Evolutionary conservation across 2,113 vertebrate genomes (phyloP), one percentile per base, ranked within the genome.

Genomic region (Myanophis thanlyinensis): DNA sequence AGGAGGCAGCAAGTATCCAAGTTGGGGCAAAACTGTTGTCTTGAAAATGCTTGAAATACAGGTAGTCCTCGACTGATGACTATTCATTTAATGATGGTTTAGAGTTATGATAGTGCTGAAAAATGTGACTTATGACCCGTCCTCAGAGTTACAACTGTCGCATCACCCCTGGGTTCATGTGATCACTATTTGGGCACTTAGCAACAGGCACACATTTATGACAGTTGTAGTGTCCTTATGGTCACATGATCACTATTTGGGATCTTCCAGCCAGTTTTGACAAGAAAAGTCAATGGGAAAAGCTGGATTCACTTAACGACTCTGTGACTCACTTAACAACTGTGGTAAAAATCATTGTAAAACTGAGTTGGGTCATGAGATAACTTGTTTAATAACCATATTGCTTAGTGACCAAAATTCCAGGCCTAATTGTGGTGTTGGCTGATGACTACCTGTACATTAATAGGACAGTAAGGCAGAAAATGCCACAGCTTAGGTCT

Each of bases 1-100:
- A 96, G 97, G 95, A 98, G 98, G 98, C 98, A 98, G 98, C 98
- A 97, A 96, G 94, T 97, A 97, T 97, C 94, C 94, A 97, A 95
- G 93, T 94, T 97, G 95, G 91, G 94, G 62, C 46, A 95, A 96
- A 95, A 94, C 23, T 93, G 92, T 95, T 96, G 67, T 59, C 80
- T 93, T 96, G 52, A 96, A 93, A 95, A 92, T 93, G 23, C 95
- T 95, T 96, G 30, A n/a, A 67, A 18, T 67, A 35, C 62, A 35
- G 62, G 30, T 67, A 35, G 30, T 67, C 30, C 11, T 67, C 12
- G 5, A n/a, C 30, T 62, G 12, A 67, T 35, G 62, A 6, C 62
- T 30, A n/a, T 67, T 67, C 59, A n/a, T 67, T 67, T 67, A 67
- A n/a, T 67, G 12, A 67, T 67, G 62, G 13, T 30, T 67, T 67